Conservation (phyloP, 2,113 vertebrate species). For the Perca flavescens region DNA sequence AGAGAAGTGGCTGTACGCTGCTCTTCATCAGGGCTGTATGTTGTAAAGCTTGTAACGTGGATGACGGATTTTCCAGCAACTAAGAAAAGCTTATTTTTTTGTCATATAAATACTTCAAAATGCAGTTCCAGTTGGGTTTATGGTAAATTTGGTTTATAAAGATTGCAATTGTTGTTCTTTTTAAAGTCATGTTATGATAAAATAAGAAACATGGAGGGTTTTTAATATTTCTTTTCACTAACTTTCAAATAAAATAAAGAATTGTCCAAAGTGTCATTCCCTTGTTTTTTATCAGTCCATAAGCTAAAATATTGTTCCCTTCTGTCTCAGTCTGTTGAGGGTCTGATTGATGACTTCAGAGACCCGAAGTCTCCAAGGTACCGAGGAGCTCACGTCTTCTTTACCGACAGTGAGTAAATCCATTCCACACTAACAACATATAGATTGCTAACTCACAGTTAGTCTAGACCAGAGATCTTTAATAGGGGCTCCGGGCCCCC, state of each 20-base stretch:
- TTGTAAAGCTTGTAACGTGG: too few relatives aligned
- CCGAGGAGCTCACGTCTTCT: conserved; percentile 95
- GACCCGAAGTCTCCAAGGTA: conserved; percentile 91
- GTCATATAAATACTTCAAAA: background rate
- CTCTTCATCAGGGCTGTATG: too few relatives aligned
- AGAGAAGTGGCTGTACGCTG: too few relatives aligned
- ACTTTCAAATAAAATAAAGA: background rate
- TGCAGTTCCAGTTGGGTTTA: background rate
- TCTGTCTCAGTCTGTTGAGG: conserved; percentile 90
- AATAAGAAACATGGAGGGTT: background rate
- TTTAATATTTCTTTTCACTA: background rate
- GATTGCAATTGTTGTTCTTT: background rate
- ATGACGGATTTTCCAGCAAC: background rate
- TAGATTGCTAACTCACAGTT: background rate
- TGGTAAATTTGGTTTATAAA: background rate
- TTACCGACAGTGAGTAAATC: conserved; percentile 94
- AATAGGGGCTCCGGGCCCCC: too few relatives aligned
- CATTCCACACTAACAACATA: background rate
- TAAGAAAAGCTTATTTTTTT: background rate
- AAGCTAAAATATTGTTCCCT: background rate
- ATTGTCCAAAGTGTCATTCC: background rate
- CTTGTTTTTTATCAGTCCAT: background rate
- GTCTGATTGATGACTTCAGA: conserved; percentile 95
- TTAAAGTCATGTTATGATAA: background rate
- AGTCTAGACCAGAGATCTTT: too few relatives aligned